Evolutionary conservation across 2,797 vertebrate genomes (phyloP).

Genomic region (Galaxias olidus): DNA sequence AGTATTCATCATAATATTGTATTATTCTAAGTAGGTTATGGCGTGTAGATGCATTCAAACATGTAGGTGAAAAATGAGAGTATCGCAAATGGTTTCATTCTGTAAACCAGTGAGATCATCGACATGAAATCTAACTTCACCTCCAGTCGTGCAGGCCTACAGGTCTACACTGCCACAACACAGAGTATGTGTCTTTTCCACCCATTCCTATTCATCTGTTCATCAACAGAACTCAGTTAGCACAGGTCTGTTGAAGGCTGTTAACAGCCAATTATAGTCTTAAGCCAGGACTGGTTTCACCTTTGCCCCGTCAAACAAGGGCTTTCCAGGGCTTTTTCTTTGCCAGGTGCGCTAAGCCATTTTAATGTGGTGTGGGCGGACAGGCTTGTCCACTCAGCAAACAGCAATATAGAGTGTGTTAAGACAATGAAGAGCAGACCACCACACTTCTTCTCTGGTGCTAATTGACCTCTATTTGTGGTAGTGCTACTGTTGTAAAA

Average conservation of each 20-base stretch:
- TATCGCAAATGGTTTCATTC: too few species aligned
- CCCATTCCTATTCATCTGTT: constrained; percentile 46
- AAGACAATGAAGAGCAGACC: constrained; percentile 71
- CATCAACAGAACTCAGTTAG: constrained; percentile 37
- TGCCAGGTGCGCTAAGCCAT: constrained; percentile 63
- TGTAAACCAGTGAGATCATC: too few species aligned
- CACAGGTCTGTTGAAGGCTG: constrained; percentile 61
- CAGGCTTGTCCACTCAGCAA: constrained; percentile 64
- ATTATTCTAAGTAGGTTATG: too few species aligned
- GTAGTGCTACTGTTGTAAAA: constrained; percentile 20
- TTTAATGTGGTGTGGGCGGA: constrained; percentile 65
- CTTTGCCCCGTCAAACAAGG: constrained; percentile 48
- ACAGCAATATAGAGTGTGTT: constrained; percentile 65
- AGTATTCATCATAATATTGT: too few species aligned
- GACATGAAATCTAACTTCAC: constrained; percentile 21
- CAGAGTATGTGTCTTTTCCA: constrained; percentile 39
- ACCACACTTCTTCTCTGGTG: constrained; percentile 66
- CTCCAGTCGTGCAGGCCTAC: constrained; percentile 15
- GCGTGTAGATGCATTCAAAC: too few species aligned
- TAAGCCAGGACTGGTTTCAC: constrained; percentile 49
- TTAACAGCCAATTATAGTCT: constrained; percentile 68
- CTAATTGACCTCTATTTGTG: constrained; percentile 46
- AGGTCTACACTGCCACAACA: constrained; percentile 22
- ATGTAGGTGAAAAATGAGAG: too few species aligned
- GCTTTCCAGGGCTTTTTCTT: constrained; percentile 60